Evolutionary conservation across 2,113 vertebrate genomes (phyloP), one percentile per base, ranked within the genome.

Genomic region (Pelobates fuscus): DNA sequence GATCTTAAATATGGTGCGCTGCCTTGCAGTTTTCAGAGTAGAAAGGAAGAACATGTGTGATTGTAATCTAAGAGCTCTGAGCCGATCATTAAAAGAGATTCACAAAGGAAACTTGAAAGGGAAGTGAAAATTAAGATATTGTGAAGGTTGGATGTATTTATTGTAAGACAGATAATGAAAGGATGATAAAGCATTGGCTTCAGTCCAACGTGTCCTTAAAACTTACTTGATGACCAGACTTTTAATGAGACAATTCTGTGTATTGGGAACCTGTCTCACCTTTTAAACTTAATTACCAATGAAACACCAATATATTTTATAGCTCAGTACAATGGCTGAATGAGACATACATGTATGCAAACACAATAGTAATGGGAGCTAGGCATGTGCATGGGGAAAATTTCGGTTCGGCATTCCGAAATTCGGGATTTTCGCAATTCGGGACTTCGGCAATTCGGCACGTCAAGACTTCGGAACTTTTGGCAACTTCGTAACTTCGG

Each of bases 71-170:
- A 30, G 54, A 41, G 30, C 67, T 70, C 54, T 37, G 67, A 23
- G n/a, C 20, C 32, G 54, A 59, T 70, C 57, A 59, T 59, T 43
- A 70, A 18, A 30, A 43, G 11, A n/a, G 32, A 43, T n/a, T 21
- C 67, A 43, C 54, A 70, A 37, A 70, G 67, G 67, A 43, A 20
- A 70, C 67, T 70, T 70, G 54, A 70, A 70, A 70, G 67, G 4
- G 54, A 59, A 43, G 30, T 11, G 67, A 59, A 57, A 70, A 70
- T 70, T 21, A 70, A 70, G 52, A 70, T 59, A 59, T 70, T 59
- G 11, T n/a, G 3, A 43, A 29, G 32, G 52, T 25, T 12, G 27
- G 14, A 41, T 1, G 27, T 30, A 15, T 23, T 17, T 29, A 57
- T 2, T 37, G 27, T 11, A 24, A 57, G 21, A 29, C 30, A 70